Evolutionary conservation across 2,888 invertebrate species (phyloP).

Genomic region (Palloptera scutellata): DNA sequence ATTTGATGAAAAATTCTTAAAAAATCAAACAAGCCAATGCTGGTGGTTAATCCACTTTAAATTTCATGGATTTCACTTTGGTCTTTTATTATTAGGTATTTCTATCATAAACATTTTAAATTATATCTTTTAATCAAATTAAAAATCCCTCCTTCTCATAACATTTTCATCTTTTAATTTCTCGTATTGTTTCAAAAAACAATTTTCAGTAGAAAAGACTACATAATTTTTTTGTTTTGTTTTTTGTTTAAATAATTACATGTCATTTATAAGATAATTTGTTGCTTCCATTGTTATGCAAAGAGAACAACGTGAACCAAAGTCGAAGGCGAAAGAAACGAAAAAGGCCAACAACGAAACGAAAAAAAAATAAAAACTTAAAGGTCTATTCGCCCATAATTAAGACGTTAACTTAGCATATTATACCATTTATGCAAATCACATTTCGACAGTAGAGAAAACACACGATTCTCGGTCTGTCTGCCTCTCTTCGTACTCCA

Average conservation of each 20-base stretch:
- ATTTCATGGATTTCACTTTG: too few relatives aligned
- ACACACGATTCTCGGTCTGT: neutral
- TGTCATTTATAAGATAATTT: slow-evolving; percentile 29
- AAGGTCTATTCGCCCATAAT: slow-evolving; percentile 28
- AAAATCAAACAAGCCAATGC: too few relatives aligned
- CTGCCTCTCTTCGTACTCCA: slow-evolving; percentile 3
- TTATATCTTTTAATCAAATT: too few relatives aligned
- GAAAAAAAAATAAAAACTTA: slow-evolving; percentile 3
- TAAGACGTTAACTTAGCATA: slow-evolving; percentile 32
- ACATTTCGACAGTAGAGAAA: neutral
- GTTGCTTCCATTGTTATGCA: slow-evolving; percentile 25
- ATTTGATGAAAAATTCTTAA: too few relatives aligned
- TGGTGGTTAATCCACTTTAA: too few relatives aligned
- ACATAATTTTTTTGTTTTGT: too few relatives aligned
- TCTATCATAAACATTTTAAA: too few relatives aligned
- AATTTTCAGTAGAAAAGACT: too few relatives aligned
- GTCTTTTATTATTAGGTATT: too few relatives aligned
- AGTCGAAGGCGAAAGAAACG: slow-evolving; percentile 2
- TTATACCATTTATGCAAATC: slow-evolving; percentile 30
- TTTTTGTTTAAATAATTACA: slow-evolving; percentile 20
- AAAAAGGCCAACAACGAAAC: neutral
- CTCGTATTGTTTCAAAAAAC: too few relatives aligned
- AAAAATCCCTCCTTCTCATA: too few relatives aligned
- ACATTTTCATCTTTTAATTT: too few relatives aligned
- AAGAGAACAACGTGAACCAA: slow-evolving; percentile 21